Percentiles rank a stretch among this genome's conserved stretches.
These are phyloP conservation scores for Acipenser oxyrinchus DNA, from an alignment of 2,797 vertebrate genomes.

Conservation along the genomic window DNA sequence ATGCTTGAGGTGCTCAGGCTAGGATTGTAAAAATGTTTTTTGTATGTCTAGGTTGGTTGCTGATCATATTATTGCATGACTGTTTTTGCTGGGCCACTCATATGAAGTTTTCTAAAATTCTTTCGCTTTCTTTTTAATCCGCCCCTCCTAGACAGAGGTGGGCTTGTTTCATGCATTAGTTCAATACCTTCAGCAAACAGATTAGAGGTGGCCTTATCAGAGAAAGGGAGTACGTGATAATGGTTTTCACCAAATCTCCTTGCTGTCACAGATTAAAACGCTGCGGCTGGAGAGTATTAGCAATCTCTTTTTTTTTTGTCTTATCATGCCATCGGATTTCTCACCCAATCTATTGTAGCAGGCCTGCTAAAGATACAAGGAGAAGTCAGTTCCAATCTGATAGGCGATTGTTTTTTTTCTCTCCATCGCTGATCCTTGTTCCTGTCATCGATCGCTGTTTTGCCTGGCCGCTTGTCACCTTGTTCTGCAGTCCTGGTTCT, in stretches of 20 bases:
- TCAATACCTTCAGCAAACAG: conserved; percentile 91
- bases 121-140: conserved; percentile 54
- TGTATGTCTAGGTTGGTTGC: too few species aligned
- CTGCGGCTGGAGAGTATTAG: conserved; percentile 59
- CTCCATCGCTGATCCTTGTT: conserved; percentile 60
- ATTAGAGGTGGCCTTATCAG: conserved; percentile 84
- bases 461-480: conserved; percentile 54
- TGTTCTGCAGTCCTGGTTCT: conserved; percentile 31
- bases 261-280: conserved; percentile 91
- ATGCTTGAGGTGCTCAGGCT: too few species aligned
- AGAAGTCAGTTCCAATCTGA: conserved; percentile 87
- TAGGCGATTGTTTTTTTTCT: conserved; percentile 72
- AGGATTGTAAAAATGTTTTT: too few species aligned
- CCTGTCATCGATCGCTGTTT: conserved; percentile 58
- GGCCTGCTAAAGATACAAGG: conserved; percentile 77
- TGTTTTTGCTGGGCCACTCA: background rate
- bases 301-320: conserved; percentile 63
- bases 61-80: too few species aligned
- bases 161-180: conserved; percentile 72
- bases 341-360: conserved; percentile 80
- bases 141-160: conserved; percentile 28
- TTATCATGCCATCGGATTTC: conserved; percentile 77
- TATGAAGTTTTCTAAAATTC: conserved; percentile 46
- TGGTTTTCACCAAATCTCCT: conserved; percentile 89
- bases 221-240: conserved; percentile 85